Evolutionary conservation across 2,888 invertebrate species (phyloP), one percentile per base, ranked within the genome.

Genomic region (Meandrusa payeni): DNA sequence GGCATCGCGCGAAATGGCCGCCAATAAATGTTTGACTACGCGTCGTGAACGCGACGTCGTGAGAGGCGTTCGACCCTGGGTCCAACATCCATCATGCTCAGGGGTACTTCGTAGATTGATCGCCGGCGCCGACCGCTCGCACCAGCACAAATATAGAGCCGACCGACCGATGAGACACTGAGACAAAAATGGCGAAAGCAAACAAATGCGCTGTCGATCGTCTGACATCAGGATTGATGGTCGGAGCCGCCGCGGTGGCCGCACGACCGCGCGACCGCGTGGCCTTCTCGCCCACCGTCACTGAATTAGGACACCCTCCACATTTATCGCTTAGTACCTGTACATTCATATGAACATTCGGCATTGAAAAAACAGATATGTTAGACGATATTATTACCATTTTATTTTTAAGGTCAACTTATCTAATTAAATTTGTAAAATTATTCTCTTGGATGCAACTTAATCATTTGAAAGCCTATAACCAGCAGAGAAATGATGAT

Each of bases 151-250:
- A 76, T 69, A 72, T 64, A 70, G 63, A 63, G 51, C 48, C 48
- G 39, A 52, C 55, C 54, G 47, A 60, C 55, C 60, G 65, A 59
- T 66, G 67, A 67, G 72, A 74, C 65, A 62, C 69, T 68, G 71
- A 79, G 83, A 83, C 85, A 83, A 80, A 81, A 83, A 81, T 83
- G 75, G 80, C 69, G 78, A 67, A 69, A 81, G 64, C 79, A 85
- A 85, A 86, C 82, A 85, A 86, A 85, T 86, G 82, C 61, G 73
- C 76, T 79, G 82, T 83, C 83, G 79, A 81, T 83, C 68, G 62
- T 61, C 64, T 76, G 83, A 80, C 85, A 81, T 74, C 72, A 81
- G 78, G 85, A 86, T 85, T 81, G 82, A 85, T 86, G 74, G 83
- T 77, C 60, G 54, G 67, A 59, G 52, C 48, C 44, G 51, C 32